Evolutionary conservation across 1,140 invertebrate species (phyloP).

Genomic region (Drosophila bifasciata): DNA sequence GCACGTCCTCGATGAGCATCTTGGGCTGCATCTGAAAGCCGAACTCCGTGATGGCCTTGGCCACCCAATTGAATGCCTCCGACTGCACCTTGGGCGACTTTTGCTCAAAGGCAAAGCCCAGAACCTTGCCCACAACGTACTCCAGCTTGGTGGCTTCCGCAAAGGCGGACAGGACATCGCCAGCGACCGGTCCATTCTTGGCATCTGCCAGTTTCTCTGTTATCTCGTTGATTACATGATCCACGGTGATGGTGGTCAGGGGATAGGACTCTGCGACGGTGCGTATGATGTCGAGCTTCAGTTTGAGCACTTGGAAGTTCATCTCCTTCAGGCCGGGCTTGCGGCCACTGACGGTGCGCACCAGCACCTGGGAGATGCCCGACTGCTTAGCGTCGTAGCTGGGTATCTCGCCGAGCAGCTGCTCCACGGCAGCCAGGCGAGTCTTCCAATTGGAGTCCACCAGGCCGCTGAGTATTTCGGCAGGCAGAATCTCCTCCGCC

Average conservation of each 20-base stretch:
- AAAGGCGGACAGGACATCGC: conserved; percentile 90
- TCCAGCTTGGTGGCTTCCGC: conserved; percentile 92
- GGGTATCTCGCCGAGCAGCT: conserved; percentile 88
- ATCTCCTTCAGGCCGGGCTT: conserved; percentile 96
- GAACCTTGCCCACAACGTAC: conserved; percentile 89
- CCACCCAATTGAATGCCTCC: conserved; percentile 92
- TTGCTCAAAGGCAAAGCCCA: conserved; percentile 91
- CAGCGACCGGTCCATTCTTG: conserved; percentile 90
- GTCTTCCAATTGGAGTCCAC: conserved; percentile 94
- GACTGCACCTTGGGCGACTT: conserved; percentile 97
- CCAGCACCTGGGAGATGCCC: conserved; percentile 90
- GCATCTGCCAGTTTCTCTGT: conserved; percentile 93
- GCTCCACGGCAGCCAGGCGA: conserved; percentile 91
- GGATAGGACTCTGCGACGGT: conserved; percentile 90
- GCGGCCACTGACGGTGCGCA: conserved; percentile 90
- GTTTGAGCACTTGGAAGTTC: conserved; percentile 96
- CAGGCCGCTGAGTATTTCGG: conserved; percentile 88
- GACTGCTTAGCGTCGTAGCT: conserved; percentile 86
- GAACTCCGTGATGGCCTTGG: conserved; percentile 92
- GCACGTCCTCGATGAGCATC: conserved; percentile 90
- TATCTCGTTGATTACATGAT: conserved; percentile 91
- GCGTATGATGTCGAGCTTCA: conserved; percentile 91
- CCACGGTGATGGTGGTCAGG: conserved; percentile 89
- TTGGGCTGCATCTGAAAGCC: conserved; percentile 91
- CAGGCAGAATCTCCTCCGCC: conserved; percentile 87